Evolutionary conservation across 1,140 invertebrate genomes (phyloP).

Genomic region (Leptonema lineaticorne): DNA sequence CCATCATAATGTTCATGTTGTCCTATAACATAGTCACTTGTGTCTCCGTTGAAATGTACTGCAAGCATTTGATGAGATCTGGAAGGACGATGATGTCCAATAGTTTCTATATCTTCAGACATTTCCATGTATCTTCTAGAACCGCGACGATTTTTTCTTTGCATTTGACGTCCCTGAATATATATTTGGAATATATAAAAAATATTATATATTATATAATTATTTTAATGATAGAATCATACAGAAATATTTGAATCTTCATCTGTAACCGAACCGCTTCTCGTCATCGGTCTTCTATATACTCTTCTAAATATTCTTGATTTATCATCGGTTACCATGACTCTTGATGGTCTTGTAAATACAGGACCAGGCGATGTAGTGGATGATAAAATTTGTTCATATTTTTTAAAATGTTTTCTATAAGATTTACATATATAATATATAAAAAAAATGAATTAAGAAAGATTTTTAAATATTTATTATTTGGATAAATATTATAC

Average conservation of each 20-base stretch:
- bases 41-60: constrained; percentile 39
- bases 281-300: constrained; percentile 29
- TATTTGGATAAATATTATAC: constrained; percentile 5
- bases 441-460: neutral
- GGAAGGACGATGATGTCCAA: neutral
- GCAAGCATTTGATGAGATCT: neutral
- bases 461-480: neutral
- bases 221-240: neutral
- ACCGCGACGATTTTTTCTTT: too few relatives aligned
- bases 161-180: too few relatives aligned
- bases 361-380: constrained; percentile 4
- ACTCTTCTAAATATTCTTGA: constrained; percentile 13
- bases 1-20: constrained; percentile 36
- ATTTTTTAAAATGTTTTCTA: constrained; percentile 33
- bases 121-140: neutral
- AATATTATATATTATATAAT: too few relatives aligned
- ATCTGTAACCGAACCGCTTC: constrained; percentile 26
- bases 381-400: constrained; percentile 2
- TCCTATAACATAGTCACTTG: constrained; percentile 14
- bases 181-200: too few relatives aligned
- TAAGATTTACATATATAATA: neutral
- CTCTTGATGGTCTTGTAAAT: constrained; percentile 30
- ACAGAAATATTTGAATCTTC: constrained; percentile 26
- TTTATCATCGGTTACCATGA: constrained; percentile 26
- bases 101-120: neutral